Conservation (phyloP, 2,888 invertebrate genomes). For the Netelia fuscicornis region DNA sequence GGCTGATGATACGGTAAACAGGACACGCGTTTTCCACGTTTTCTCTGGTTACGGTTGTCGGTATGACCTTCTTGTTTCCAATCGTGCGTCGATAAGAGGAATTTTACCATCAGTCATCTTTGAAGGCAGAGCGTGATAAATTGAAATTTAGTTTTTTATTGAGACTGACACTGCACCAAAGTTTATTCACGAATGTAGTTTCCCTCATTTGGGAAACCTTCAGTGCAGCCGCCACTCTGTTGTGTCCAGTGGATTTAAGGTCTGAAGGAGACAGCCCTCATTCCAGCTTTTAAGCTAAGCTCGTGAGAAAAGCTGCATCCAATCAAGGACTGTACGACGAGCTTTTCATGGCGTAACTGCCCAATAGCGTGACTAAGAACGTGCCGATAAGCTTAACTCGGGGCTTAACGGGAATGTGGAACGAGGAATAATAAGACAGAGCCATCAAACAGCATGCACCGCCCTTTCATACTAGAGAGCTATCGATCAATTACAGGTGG, state of each 20-base stretch:
- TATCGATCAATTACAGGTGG: constrained; percentile 16
- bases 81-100: too few relatives aligned
- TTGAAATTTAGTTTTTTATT: too few relatives aligned
- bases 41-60: too few relatives aligned
- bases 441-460: constrained; percentile 41
- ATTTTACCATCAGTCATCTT: too few relatives aligned
- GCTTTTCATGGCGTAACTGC: not conserved
- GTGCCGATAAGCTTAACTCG: constrained; percentile 76
- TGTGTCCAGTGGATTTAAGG: constrained; percentile 42
- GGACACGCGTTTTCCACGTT: too few relatives aligned
- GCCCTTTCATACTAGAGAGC: constrained; percentile 41
- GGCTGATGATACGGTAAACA: not conserved
- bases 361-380: constrained; percentile 75
- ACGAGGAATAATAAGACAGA: constrained; percentile 76
- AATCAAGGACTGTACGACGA: constrained; percentile 20
- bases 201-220: not conserved
- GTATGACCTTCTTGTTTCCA: too few relatives aligned
- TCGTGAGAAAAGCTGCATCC: constrained; percentile 13
- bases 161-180: too few relatives aligned
- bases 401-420: constrained; percentile 78
- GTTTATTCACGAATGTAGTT: too few relatives aligned
- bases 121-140: too few relatives aligned
- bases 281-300: not conserved
- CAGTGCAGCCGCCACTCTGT: constrained; percentile 5
- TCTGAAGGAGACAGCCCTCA: constrained; percentile 45